Conservation (phyloP, 2,797 vertebrate species). For the Rhabdomys pumilio region DNA sequence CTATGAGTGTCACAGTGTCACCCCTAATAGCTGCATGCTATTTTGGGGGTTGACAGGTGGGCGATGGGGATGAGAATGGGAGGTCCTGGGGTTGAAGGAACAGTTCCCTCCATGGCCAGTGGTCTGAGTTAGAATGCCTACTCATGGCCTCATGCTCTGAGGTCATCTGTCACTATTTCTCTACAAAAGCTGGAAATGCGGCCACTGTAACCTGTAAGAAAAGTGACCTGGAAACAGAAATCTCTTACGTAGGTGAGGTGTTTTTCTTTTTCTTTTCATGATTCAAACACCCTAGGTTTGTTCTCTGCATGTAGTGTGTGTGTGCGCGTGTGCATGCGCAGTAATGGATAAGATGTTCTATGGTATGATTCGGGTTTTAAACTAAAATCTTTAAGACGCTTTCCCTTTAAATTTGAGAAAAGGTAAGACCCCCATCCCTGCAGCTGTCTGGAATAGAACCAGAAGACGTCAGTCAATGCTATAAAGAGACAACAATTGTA, state of each 20-base stretch:
- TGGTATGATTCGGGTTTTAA: not conserved
- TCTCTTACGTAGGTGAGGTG: not conserved
- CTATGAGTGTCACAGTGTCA: too few relatives aligned
- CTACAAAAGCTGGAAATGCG: constrained; percentile 3
- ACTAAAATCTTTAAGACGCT: not conserved
- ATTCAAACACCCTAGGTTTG: not conserved
- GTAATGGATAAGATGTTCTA: not conserved
- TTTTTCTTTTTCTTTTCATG: constrained; percentile 11
- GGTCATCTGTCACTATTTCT: not conserved
- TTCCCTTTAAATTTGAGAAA: constrained; percentile 27
- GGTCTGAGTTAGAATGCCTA: not conserved
- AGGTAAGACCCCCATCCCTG: not conserved
- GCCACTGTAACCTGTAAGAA: not conserved
- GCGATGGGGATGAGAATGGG: not conserved
- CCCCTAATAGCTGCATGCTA: constrained; percentile 16
- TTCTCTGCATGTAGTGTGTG: not conserved
- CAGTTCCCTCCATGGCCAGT: not conserved
- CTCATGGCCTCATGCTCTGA: not conserved
- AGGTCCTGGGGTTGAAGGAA: not conserved
- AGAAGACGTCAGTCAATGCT: not conserved
- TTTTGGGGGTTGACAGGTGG: constrained; percentile 71
- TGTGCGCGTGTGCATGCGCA: not conserved
- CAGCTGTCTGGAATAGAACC: not conserved
- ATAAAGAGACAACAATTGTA: not conserved
- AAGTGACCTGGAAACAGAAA: not conserved